Evolutionary conservation across 1,140 invertebrate genomes (phyloP).

Genomic region (Portunus trituberculatus): DNA sequence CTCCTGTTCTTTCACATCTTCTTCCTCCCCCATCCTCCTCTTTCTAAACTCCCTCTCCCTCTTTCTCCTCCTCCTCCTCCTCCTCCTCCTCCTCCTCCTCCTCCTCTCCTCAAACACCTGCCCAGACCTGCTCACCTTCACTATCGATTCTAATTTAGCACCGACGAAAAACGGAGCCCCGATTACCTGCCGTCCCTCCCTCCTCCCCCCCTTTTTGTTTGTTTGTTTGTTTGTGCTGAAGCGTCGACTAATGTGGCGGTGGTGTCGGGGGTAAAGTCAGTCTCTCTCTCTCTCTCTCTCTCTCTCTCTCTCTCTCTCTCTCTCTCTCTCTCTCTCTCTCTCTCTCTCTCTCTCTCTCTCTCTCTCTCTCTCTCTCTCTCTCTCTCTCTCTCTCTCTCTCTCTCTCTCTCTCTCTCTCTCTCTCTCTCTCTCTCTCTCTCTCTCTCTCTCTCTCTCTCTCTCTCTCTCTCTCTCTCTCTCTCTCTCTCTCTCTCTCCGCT

Average conservation of each 20-base stretch:
- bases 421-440: background rate
- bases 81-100: background rate
- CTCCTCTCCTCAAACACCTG: background rate
- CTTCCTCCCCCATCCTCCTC: background rate
- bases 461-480: no score
- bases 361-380: no score
- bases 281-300: background rate
- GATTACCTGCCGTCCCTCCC: background rate
- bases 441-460: no score
- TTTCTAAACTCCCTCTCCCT: background rate
- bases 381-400: no score
- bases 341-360: background rate
- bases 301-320: background rate
- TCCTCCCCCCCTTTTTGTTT: background rate
- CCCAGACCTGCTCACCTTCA: background rate
- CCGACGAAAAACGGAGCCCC: background rate
- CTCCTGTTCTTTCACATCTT: background rate
- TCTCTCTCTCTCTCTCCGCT: no score
- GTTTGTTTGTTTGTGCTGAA: constrained; percentile 15
- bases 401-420: no score
- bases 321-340: background rate
- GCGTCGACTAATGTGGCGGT: constrained; percentile 3
- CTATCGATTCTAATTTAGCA: constrained; percentile 49
- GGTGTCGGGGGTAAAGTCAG: background rate
- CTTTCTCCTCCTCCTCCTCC: background rate